Conservation (phyloP, 2,113 vertebrate species). For the Gavialis gangeticus region DNA sequence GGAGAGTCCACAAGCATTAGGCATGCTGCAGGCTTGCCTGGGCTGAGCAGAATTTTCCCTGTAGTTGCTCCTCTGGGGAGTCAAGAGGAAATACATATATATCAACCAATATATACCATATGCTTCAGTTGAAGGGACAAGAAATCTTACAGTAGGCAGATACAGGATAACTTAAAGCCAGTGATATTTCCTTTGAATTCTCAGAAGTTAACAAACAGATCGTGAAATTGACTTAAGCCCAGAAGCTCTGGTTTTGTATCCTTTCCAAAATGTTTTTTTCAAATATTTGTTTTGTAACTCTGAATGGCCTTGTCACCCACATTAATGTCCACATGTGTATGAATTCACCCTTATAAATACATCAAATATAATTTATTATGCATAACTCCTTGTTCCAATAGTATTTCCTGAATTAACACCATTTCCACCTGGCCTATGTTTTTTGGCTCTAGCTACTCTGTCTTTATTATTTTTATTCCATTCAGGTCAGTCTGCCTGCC, state of each 20-base stretch:
- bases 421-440: not conserved
- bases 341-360: not conserved
- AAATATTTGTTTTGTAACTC: not conserved
- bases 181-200: constrained; percentile 29
- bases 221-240: not conserved
- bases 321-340: not conserved
- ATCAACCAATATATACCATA: constrained; percentile 14
- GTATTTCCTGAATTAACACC: not conserved
- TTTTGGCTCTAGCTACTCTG: not conserved
- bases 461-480: fast-evolving
- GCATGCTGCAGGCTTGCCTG: constrained; percentile 18
- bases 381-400: not conserved
- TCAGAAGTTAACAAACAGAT: not conserved
- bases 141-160: constrained; percentile 23
- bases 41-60: constrained; percentile 16
- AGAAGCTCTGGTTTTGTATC: constrained; percentile 1
- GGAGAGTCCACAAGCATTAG: constrained; percentile 3
- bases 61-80: not conserved
- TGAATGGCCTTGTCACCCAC: not conserved
- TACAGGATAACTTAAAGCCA: constrained; percentile 21
- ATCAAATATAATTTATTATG: not conserved
- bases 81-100: not conserved
- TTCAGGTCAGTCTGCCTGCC: not conserved
- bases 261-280: not conserved
- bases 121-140: constrained; percentile 30